phyloP scores from a whole-genome alignment of 2,113 vertebrate genomes.

The Syrmaticus mikado region DNA sequence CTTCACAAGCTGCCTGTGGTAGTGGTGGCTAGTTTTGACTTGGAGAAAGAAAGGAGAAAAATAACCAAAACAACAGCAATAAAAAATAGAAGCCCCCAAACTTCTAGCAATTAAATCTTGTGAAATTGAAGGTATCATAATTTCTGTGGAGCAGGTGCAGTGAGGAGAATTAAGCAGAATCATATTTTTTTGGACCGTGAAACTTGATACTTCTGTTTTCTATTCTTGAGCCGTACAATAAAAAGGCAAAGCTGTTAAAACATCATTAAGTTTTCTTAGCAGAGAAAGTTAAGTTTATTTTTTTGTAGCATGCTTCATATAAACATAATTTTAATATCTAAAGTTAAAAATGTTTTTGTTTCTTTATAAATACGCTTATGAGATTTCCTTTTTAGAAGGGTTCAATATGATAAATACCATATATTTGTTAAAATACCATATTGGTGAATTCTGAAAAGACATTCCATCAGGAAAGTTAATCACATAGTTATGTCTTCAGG shows the following conservation, averaged over 20 bases:
- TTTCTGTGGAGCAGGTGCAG: background rate
- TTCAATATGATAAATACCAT: constrained; percentile 13
- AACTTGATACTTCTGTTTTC: background rate
- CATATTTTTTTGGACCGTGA: background rate
- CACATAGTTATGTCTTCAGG: background rate
- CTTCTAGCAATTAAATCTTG: background rate
- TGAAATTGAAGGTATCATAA: background rate
- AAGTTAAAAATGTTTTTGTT: constrained; percentile 25
- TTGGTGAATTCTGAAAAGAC: constrained; percentile 46
- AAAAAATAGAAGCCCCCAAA: no score
- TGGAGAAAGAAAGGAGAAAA: background rate
- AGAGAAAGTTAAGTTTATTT: constrained; percentile 74
- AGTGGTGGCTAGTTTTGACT: background rate
- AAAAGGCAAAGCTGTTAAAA: background rate
- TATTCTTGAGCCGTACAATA: background rate
- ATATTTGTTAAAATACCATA: constrained; percentile 37
- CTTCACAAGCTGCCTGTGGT: background rate
- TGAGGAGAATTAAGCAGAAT: background rate
- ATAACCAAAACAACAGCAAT: no score
- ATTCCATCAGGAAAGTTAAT: constrained; percentile 8
- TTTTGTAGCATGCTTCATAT: constrained; percentile 55
- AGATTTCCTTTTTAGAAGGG: constrained; percentile 20
- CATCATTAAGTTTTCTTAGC: background rate
- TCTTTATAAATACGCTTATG: constrained; percentile 40
- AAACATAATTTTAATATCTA: constrained; percentile 43